Evolutionary conservation across 1,140 invertebrate genomes (phyloP).

Genomic region (Caligus rogercresseyi): DNA sequence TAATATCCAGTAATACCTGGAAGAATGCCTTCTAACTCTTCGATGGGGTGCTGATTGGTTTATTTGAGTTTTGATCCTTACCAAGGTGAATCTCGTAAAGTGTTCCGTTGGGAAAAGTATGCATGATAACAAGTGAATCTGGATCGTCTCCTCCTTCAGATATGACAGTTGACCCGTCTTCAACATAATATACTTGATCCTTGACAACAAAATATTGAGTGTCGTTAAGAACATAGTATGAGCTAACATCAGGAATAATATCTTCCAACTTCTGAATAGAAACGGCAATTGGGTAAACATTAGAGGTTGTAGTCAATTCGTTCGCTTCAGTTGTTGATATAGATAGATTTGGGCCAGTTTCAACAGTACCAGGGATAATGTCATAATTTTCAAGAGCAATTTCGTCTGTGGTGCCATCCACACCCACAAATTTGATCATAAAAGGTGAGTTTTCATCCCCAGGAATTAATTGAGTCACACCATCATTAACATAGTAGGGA

Average conservation of each 20-base stretch:
- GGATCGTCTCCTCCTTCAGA: background rate
- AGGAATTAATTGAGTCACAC: background rate
- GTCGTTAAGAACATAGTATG: background rate
- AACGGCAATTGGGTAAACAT: background rate
- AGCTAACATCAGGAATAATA: background rate
- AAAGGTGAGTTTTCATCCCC: background rate
- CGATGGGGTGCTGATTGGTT: background rate
- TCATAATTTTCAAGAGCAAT: background rate
- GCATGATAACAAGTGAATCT: background rate
- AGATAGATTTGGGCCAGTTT: background rate
- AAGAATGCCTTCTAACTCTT: background rate
- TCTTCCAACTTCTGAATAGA: background rate
- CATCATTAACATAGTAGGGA: background rate
- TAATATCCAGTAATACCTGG: background rate
- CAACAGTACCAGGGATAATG: background rate
- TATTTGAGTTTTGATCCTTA: background rate
- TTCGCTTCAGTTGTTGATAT: background rate
- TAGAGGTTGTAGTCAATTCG: too few relatives aligned
- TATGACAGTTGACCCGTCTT: background rate
- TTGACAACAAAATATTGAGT: background rate
- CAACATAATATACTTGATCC: background rate
- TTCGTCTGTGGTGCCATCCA: background rate
- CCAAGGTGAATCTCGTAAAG: background rate
- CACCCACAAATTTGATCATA: background rate
- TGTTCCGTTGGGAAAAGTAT: background rate